Evolutionary conservation across 2,888 invertebrate species (phyloP).

Genomic region (Hydriomena furcata): DNA sequence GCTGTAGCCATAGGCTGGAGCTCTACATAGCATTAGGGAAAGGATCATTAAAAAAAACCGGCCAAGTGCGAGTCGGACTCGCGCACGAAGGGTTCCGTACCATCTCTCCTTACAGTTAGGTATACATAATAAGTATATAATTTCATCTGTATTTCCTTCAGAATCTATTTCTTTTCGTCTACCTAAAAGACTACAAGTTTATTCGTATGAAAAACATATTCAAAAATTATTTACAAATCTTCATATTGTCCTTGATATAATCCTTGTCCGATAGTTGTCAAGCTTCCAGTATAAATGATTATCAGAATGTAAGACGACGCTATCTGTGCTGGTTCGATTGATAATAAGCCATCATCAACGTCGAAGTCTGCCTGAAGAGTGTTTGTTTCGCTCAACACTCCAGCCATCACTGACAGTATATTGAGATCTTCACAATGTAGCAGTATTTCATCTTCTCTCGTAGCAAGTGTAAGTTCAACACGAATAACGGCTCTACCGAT

Average conservation of each 20-base stretch:
- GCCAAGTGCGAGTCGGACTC: too few species aligned
- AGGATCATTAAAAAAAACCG: too few species aligned
- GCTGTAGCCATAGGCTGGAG: too few species aligned
- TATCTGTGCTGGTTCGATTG: slow-evolving; percentile 40
- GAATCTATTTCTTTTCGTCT: too few species aligned
- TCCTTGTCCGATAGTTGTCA: slow-evolving; percentile 46
- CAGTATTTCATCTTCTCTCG: slow-evolving; percentile 46
- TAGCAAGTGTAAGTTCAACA: slow-evolving; percentile 38
- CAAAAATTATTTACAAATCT: slow-evolving; percentile 23
- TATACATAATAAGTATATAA: too few species aligned
- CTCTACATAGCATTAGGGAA: too few species aligned
- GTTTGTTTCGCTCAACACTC: slow-evolving; percentile 46
- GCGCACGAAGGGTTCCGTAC: too few species aligned
- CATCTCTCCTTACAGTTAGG: too few species aligned
- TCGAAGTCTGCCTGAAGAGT: slow-evolving; percentile 35
- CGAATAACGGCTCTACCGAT: slow-evolving; percentile 51
- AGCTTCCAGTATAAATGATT: slow-evolving; percentile 52
- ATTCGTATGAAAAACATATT: too few species aligned
- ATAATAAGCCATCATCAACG: slow-evolving; percentile 41
- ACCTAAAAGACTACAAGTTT: neutral
- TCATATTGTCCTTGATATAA: slow-evolving; percentile 44
- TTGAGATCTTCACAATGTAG: slow-evolving; percentile 47
- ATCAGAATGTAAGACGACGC: slow-evolving; percentile 47
- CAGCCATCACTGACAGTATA: slow-evolving; percentile 47
- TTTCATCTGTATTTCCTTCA: too few species aligned